Evolutionary conservation across 92 coral and sea anemone genomes (phyloP), one percentile per base, ranked within the genome.

Genomic region (Scolanthus callimorphus): DNA sequence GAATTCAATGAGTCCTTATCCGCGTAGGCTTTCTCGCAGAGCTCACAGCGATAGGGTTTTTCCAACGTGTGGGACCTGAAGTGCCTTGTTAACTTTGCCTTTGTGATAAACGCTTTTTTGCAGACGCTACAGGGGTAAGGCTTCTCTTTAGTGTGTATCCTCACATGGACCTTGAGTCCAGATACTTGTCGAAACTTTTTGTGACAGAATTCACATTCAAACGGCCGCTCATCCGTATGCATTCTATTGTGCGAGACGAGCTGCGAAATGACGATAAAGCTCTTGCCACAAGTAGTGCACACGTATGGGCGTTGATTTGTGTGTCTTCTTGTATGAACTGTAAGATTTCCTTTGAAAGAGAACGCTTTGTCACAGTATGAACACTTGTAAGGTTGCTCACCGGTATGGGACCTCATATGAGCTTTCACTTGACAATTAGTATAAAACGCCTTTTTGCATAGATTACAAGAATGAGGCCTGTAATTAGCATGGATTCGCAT

Each of bases 251-350:
- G 52, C 52, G 22, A 9, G 4, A 46, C 52, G 23, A 46, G 52
- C 23, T 46, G 52, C 17, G 52, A 46, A 46, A 46, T 46, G 52
- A 46, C 52, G 52, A 4, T 11, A 19, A 46, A 46, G 17, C 19
- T 46, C 52, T 20, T 46, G 22, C 23, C 23, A 20, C 52, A 46
- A 6, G 12, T 46, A 9, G 52, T 46, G 52, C 52, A 46, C 52
- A 46, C 19, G 17, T 46, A 46, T 4, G 52, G 52, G 11, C 52
- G 8, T 20, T 46, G 11, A 46, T 46, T 46, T 46, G 52, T 46
- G 17, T 46, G 52, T 46, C 52, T 46, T 46, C 52, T 46, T 20
- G 22, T 46, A 21, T 46, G 52, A 9, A 46, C 52, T 4, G 52
- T 46, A 9, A 46, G 52, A 19, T 46, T 46, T 11, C 52, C 52